A percentile compares a stretch with the other conserved stretches of the same genome.
phyloP scores from a whole-genome alignment of 2,888 invertebrate genomes.

The Abrostola triplasia region DNA sequence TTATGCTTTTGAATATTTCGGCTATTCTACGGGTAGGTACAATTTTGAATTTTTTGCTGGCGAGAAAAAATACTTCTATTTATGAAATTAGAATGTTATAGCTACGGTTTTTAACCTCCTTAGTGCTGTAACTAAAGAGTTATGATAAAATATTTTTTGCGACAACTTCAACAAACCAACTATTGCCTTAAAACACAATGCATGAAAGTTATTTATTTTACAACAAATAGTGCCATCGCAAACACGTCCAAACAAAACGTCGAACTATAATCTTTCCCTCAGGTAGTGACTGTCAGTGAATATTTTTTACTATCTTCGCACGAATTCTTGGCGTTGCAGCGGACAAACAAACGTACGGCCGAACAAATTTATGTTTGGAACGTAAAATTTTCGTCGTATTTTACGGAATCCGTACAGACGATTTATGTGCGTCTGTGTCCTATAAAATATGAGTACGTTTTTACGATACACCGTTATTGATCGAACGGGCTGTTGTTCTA shows the following conservation, averaged over 20 bases:
- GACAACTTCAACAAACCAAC: too few relatives aligned
- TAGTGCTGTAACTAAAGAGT: too few relatives aligned
- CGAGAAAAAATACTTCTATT: too few relatives aligned
- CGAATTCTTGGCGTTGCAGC: constrained; percentile 58
- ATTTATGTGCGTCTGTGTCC: constrained; percentile 60
- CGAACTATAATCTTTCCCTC: constrained; percentile 14
- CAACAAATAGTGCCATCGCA: neutral
- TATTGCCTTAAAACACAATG: neutral
- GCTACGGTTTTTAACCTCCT: too few relatives aligned
- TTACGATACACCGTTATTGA: constrained; percentile 61
- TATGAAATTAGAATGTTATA: too few relatives aligned
- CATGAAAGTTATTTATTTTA: neutral
- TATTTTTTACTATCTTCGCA: constrained; percentile 53
- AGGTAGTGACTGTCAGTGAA: constrained; percentile 35
- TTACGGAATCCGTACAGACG: constrained; percentile 53
- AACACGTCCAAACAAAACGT: neutral
- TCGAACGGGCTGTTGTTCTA: constrained; percentile 43
- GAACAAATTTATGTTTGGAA: constrained; percentile 59
- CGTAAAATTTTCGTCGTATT: constrained; percentile 61
- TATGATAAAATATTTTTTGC: too few relatives aligned
- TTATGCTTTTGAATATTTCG: constrained; percentile 14
- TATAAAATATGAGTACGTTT: constrained; percentile 62
- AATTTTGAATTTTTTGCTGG: too few relatives aligned
- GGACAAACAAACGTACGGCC: constrained; percentile 35
- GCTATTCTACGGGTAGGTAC: neutral